Evolutionary conservation across 2,888 invertebrate genomes (phyloP).

Genomic region (Ophioninae sp.): DNA sequence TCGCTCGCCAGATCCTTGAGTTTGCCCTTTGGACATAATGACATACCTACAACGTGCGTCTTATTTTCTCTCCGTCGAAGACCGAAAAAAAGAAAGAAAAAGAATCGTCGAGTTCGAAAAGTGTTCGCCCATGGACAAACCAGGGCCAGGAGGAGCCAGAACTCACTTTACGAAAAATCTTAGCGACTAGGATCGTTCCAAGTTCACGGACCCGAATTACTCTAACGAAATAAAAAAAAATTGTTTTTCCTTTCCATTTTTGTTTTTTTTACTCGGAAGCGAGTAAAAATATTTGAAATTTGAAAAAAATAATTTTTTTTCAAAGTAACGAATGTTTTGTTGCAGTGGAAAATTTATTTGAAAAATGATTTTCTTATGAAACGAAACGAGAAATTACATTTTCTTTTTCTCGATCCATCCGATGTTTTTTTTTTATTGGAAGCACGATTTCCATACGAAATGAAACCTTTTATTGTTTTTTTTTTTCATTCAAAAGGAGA

Average conservation of each 20-base stretch:
- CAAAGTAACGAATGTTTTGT: too few relatives aligned
- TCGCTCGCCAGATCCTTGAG: conserved; percentile 36
- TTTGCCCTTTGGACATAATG: conserved; percentile 45
- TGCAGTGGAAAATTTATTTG: too few relatives aligned
- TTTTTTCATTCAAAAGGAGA: too few relatives aligned
- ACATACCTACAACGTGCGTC: conserved; percentile 25
- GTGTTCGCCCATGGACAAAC: not conserved
- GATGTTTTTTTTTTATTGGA: too few relatives aligned
- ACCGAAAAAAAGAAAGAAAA: not conserved
- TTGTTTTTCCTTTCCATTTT: conserved; percentile 23
- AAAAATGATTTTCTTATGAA: too few relatives aligned
- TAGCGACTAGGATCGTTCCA: not conserved
- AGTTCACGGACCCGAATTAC: conserved; percentile 54
- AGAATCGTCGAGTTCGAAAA: conserved; percentile 39
- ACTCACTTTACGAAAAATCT: not conserved
- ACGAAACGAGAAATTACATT: too few relatives aligned
- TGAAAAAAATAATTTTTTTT: too few relatives aligned
- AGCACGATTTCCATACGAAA: too few relatives aligned
- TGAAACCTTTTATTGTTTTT: too few relatives aligned
- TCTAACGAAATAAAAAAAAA: conserved; percentile 14
- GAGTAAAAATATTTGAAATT: too few relatives aligned
- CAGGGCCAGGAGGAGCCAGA: not conserved
- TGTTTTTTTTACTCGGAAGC: not conserved
- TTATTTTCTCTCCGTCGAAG: conserved; percentile 34
- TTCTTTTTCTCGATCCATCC: too few relatives aligned